phyloP scores from a whole-genome alignment of 2,113 vertebrate species.

The Junco hyemalis region DNA sequence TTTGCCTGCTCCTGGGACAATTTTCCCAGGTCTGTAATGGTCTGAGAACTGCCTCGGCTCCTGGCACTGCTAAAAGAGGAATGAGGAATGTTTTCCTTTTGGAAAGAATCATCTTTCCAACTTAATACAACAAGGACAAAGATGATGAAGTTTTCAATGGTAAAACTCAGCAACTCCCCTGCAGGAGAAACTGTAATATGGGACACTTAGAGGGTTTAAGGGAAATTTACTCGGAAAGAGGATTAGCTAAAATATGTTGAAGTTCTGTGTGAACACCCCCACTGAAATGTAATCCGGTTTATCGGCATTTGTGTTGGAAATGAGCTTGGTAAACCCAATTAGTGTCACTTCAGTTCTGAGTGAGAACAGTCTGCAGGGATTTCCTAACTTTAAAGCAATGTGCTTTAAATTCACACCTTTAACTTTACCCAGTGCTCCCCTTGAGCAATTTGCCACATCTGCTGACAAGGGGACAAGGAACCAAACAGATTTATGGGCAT shows the following conservation, averaged over 20 bases:
- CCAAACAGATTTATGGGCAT: neutral
- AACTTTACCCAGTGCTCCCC: neutral
- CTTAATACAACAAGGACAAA: neutral
- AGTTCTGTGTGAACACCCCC: neutral
- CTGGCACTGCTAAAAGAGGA: neutral
- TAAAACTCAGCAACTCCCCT: neutral
- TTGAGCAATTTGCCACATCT: neutral
- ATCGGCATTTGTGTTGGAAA: constrained; percentile 13
- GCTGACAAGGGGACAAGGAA: neutral
- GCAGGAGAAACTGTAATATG: neutral
- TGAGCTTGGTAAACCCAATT: constrained; percentile 27
- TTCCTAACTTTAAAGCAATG: neutral
- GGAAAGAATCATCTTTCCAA: neutral
- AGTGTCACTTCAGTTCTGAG: neutral
- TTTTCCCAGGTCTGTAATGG: neutral
- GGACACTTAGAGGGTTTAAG: neutral
- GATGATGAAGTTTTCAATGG: neutral
- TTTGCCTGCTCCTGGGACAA: neutral
- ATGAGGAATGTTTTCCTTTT: neutral
- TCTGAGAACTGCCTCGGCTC: neutral
- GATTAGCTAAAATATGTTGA: constrained; percentile 13
- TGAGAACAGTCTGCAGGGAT: neutral
- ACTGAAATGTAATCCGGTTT: constrained; percentile 8
- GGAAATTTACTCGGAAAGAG: neutral
- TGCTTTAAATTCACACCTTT: neutral